A percentile compares a stretch with the other conserved stretches of the same genome.
phyloP scores from a whole-genome alignment of 2,888 invertebrate genomes.

The Nephrocerus scutellatus region DNA sequence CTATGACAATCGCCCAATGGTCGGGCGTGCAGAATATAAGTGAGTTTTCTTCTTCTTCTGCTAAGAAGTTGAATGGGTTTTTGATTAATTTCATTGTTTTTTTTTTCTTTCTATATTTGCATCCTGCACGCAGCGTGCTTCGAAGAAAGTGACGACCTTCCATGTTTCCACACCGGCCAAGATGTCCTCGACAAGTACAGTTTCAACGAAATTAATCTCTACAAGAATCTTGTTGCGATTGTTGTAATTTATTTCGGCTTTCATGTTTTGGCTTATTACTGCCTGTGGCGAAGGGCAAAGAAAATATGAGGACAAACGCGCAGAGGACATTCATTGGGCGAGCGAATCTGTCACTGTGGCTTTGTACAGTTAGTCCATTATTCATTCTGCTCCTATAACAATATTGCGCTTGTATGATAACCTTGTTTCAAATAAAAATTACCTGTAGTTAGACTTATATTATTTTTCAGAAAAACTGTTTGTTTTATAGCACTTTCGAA shows the following conservation, averaged over 20 bases:
- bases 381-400: too few relatives aligned
- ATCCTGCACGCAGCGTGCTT: constrained; percentile 67
- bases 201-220: constrained; percentile 59
- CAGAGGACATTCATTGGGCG: constrained; percentile 13
- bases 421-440: too few relatives aligned
- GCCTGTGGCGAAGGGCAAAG: constrained; percentile 57
- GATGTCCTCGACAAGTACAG: constrained; percentile 68
- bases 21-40: constrained; percentile 55
- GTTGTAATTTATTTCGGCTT: constrained; percentile 59
- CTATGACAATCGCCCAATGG: constrained; percentile 77
- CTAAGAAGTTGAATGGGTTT: not conserved
- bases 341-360: not conserved
- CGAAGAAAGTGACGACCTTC: constrained; percentile 53
- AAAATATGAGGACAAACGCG: constrained; percentile 44
- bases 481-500: not conserved
- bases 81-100: not conserved
- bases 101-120: constrained; percentile 31
- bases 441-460: too few relatives aligned
- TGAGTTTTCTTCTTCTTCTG: constrained; percentile 23
- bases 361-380: not conserved
- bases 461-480: not conserved
- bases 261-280: constrained; percentile 63
- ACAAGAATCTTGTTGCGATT: constrained; percentile 61
- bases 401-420: too few relatives aligned
- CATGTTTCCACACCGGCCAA: constrained; percentile 65